Percentiles rank a stretch among this genome's conserved stretches.
These are phyloP conservation scores for Eupithecia subumbrata DNA, from an alignment of 2,888 invertebrate genomes.

Conservation along the genomic window DNA sequence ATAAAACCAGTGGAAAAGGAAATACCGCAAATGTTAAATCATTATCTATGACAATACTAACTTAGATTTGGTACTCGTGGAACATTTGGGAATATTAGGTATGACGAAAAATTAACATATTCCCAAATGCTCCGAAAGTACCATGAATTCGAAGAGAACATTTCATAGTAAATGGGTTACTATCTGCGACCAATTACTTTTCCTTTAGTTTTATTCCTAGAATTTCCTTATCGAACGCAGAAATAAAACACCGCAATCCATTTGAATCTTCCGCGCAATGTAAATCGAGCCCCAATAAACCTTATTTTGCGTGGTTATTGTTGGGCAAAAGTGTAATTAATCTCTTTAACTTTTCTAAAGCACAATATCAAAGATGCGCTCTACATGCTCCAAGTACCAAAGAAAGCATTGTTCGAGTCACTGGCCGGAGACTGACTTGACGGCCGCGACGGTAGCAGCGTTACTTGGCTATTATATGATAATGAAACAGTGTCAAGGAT, in stretches of 20 bases:
- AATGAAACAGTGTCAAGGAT: slow-evolving; percentile 40
- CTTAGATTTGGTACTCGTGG: neutral
- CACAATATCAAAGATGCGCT: neutral
- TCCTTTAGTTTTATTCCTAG: neutral
- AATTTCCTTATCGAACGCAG: neutral
- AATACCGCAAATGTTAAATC: neutral
- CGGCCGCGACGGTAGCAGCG: slow-evolving; percentile 11
- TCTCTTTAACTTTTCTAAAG: neutral
- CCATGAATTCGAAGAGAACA: neutral
- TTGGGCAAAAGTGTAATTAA: neutral
- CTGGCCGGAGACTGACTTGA: slow-evolving; percentile 16
- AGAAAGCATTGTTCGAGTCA: slow-evolving; percentile 24
- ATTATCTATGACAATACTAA: neutral
- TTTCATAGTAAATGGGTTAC: neutral
- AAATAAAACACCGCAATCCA: neutral
- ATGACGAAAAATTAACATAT: too few species aligned
- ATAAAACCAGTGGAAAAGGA: neutral
- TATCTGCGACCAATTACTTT: neutral
- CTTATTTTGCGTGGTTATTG: neutral
- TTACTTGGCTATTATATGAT: slow-evolving; percentile 29
- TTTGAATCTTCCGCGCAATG: neutral
- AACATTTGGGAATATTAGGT: neutral
- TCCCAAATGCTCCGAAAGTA: neutral
- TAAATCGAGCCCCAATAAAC: neutral
- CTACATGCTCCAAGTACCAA: neutral